phyloP scores from a whole-genome alignment of 2,797 vertebrate genomes.

The Anabas testudineus region DNA sequence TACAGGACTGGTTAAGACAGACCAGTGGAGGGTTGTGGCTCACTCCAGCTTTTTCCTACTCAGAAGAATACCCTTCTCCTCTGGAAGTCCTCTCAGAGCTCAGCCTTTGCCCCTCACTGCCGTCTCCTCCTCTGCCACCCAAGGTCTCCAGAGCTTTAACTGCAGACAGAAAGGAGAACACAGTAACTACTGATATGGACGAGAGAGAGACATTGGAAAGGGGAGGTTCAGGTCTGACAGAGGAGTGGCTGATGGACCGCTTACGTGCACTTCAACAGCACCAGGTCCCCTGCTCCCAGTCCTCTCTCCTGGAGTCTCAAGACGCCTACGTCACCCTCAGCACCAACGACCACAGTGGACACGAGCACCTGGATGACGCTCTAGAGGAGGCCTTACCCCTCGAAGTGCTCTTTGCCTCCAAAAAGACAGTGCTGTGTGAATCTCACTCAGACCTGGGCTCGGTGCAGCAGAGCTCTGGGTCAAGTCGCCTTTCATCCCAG shows the following conservation, averaged over 20 bases:
- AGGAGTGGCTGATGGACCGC: constrained; percentile 75
- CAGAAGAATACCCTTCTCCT: constrained; percentile 80
- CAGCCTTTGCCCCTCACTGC: constrained; percentile 49
- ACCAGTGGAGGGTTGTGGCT: constrained; percentile 81
- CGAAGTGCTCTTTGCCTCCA: constrained; percentile 75
- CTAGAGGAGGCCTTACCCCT: constrained; percentile 77
- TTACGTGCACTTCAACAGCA: constrained; percentile 68
- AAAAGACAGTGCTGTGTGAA: constrained; percentile 54
- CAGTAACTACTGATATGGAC: constrained; percentile 1
- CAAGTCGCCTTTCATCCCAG: constrained; percentile 80
- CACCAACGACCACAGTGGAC: constrained; percentile 45
- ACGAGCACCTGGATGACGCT: constrained; percentile 55
- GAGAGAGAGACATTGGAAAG: constrained; percentile 21
- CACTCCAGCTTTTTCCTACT: constrained; percentile 75
- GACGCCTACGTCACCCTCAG: constrained; percentile 85
- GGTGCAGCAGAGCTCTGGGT: constrained; percentile 69
- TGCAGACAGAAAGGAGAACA: constrained; percentile 37
- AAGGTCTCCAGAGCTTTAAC: constrained; percentile 44
- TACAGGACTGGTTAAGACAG: constrained; percentile 89
- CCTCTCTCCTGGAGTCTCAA: constrained; percentile 79
- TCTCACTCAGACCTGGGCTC: constrained; percentile 82
- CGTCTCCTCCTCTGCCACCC: constrained; percentile 61
- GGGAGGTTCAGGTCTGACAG: constrained; percentile 20
- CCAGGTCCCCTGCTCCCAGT: constrained; percentile 57
- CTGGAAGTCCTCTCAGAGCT: constrained; percentile 90